A percentile compares a stretch with the other conserved stretches of the same genome.
Evolutionary conservation across 2,113 vertebrate species (phyloP).

Genomic region (Pongo abelii): DNA sequence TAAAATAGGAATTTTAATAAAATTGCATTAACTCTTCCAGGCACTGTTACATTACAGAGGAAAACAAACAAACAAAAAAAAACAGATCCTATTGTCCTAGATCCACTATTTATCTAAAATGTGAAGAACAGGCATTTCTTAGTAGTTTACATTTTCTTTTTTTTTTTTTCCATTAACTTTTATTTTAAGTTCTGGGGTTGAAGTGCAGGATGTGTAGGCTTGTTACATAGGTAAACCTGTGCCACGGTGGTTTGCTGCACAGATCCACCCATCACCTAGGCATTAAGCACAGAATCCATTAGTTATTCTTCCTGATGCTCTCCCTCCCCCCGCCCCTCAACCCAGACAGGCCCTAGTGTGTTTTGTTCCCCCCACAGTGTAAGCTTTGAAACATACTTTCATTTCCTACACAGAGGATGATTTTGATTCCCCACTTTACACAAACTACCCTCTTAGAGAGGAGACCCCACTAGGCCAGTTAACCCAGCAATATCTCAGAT

Average conservation of each 20-base stretch:
- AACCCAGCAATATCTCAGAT: not conserved
- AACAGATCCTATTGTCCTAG: not conserved
- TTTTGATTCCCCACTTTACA: not conserved
- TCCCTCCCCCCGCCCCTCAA: too few relatives aligned
- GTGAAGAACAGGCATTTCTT: not conserved
- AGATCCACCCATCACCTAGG: too few relatives aligned
- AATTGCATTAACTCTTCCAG: constrained; percentile 19
- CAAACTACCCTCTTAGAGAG: not conserved
- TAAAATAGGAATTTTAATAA: constrained; percentile 13
- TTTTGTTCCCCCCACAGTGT: not conserved
- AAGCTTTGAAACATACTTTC: not conserved
- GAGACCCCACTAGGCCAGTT: not conserved
- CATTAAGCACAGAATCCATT: too few relatives aligned
- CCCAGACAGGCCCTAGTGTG: too few relatives aligned
- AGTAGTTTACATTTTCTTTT: not conserved
- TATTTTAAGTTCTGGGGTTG: too few relatives aligned
- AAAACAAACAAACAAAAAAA: not conserved
- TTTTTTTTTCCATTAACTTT: too few relatives aligned
- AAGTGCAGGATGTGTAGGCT: too few relatives aligned
- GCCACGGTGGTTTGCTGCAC: too few relatives aligned
- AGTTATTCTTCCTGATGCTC: too few relatives aligned
- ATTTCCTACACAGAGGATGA: not conserved
- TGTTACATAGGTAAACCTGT: too few relatives aligned
- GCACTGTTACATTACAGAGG: not conserved
- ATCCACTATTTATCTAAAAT: not conserved